Evolutionary conservation across 2,113 vertebrate species (phyloP).

Genomic region (Limanda limanda): DNA sequence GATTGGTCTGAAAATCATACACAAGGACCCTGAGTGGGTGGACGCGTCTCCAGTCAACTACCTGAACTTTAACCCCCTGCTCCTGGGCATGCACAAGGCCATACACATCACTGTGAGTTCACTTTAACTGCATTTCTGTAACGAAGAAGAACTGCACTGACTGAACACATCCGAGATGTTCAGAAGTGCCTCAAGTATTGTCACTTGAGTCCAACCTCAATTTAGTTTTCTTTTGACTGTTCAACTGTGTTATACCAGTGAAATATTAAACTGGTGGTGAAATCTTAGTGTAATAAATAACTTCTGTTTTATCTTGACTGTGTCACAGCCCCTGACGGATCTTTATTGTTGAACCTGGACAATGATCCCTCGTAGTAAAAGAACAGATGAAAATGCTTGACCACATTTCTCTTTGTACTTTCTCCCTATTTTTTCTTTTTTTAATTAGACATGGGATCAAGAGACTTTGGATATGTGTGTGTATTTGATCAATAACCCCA

Average conservation of each 20-base stretch:
- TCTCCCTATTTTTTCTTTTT: conserved; percentile 32
- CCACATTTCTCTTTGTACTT: not conserved
- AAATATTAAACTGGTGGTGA: no score
- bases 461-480: conserved; percentile 85
- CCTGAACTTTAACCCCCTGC: conserved; percentile 89
- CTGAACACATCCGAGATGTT: no score
- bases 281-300: no score
- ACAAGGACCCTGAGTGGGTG: conserved; percentile 81
- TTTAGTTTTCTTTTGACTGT: no score
- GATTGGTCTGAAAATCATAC: conserved; percentile 88
- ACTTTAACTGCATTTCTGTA: no score
- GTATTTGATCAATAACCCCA: conserved; percentile 85
- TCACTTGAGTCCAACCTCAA: no score
- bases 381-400: not conserved
- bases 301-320: no score
- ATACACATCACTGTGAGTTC: conserved; percentile 85
- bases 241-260: no score
- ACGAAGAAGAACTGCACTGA: no score
- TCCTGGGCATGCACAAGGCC: conserved; percentile 82
- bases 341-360: no score
- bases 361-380: not conserved
- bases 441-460: conserved; percentile 80
- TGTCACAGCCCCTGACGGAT: no score
- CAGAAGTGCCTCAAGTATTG: no score
- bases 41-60: conserved; percentile 84